A percentile compares a stretch with the other conserved stretches of the same genome.
phyloP scores from a whole-genome alignment of 2,797 vertebrate species.

The Diglossa cyanea region DNA sequence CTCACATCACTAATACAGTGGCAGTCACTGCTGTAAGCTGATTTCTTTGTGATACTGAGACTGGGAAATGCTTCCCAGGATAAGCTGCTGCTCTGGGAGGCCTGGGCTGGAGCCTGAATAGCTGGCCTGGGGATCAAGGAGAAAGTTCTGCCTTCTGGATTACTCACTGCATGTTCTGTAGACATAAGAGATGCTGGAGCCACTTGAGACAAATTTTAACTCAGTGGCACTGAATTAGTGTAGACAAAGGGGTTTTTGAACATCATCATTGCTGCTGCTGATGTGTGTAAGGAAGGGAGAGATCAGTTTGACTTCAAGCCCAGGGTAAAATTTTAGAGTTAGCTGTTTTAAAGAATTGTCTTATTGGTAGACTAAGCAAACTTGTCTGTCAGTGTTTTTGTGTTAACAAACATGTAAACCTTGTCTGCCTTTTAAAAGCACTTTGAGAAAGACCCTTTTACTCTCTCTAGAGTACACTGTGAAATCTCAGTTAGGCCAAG shows the following conservation, averaged over 20 bases:
- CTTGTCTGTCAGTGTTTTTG: not conserved
- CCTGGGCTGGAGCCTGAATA: not conserved
- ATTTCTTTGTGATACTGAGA: not conserved
- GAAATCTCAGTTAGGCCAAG: not conserved
- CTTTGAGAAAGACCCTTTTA: not conserved
- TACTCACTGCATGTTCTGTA: not conserved
- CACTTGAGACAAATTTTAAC: not conserved
- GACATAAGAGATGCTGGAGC: not conserved
- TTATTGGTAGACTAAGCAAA: conserved; percentile 33
- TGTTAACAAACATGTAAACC: not conserved
- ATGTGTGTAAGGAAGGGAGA: not conserved
- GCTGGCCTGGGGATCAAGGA: not conserved
- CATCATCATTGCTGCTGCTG: not conserved
- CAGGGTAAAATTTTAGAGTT: not conserved
- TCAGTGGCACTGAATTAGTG: not conserved
- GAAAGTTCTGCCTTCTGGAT: not conserved
- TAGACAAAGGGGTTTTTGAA: not conserved
- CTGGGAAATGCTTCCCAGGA: not conserved
- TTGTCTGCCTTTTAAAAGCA: not conserved
- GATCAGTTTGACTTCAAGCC: not conserved
- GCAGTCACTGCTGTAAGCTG: not conserved
- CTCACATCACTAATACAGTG: not conserved
- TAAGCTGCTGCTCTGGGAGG: not conserved
- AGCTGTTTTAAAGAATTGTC: not conserved
- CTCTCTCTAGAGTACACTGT: not conserved